phyloP scores from a whole-genome alignment of 2,888 invertebrate genomes.

The Horisme vitalbata region DNA sequence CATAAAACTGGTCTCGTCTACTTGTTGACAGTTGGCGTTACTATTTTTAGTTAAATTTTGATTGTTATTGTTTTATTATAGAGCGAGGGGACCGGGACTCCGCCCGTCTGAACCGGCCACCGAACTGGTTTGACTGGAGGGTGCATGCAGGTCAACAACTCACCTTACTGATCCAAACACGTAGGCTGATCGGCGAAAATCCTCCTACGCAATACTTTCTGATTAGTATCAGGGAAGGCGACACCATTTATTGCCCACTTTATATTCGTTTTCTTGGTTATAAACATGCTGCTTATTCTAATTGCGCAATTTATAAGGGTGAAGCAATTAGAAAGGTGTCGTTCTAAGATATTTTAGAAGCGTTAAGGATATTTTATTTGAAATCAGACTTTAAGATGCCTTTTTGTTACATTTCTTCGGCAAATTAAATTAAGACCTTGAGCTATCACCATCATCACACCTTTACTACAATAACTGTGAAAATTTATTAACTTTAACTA shows the following conservation, averaged over 20 bases:
- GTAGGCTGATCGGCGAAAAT: constrained; percentile 69
- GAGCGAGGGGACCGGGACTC: constrained; percentile 37
- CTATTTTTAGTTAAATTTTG: constrained; percentile 50
- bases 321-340: constrained; percentile 16
- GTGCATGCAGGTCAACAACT: constrained; percentile 71
- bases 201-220: constrained; percentile 60
- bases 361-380: too few species aligned
- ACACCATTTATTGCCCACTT: constrained; percentile 28
- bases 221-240: constrained; percentile 50
- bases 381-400: too few species aligned
- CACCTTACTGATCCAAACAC: constrained; percentile 66
- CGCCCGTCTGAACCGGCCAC: constrained; percentile 39
- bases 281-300: constrained; percentile 24
- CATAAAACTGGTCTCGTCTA: constrained; percentile 25
- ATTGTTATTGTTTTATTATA: constrained; percentile 48
- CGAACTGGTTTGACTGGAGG: constrained; percentile 68
- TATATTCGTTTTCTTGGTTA: constrained; percentile 28
- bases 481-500: too few species aligned
- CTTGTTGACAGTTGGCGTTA: constrained; percentile 30
- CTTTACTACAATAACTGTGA: too few species aligned
- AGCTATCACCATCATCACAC: too few species aligned
- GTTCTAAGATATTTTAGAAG: neutral
- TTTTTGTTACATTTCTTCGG: too few species aligned
- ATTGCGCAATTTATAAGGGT: constrained; percentile 27
- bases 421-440: too few species aligned